These are phyloP conservation scores for Brienomyrus brachyistius DNA, from an alignment of 2,113 vertebrate genomes.

Conservation along the genomic window DNA sequence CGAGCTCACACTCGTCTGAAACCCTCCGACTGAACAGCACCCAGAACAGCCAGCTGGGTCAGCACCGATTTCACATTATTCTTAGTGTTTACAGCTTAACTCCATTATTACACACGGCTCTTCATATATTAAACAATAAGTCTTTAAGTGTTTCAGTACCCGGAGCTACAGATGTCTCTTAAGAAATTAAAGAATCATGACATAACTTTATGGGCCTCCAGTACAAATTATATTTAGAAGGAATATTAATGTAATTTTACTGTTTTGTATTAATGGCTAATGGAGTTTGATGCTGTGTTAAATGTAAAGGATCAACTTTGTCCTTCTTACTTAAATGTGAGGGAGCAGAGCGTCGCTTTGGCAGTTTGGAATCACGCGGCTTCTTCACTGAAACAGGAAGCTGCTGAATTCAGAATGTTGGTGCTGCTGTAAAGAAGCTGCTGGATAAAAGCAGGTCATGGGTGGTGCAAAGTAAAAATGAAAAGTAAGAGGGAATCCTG, in stretches of 20 bases:
- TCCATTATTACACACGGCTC: background rate
- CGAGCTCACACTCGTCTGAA: background rate
- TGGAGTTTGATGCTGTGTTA: background rate
- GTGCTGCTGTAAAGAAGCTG: background rate
- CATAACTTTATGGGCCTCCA: background rate
- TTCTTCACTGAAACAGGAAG: background rate
- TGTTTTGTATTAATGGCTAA: background rate
- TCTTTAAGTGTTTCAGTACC: background rate
- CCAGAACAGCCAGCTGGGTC: background rate
- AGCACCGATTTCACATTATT: background rate
- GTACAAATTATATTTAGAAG: background rate
- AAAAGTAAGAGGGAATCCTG: background rate
- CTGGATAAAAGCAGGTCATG: background rate
- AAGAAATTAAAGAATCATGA: background rate
- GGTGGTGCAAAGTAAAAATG: background rate
- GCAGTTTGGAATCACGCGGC: background rate
- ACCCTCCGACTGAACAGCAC: background rate
- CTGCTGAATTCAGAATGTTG: background rate
- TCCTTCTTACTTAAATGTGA: background rate
- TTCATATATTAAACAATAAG: background rate
- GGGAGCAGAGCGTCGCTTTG: background rate
- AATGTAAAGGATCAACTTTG: background rate
- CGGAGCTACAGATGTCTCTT: background rate
- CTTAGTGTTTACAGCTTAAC: background rate
- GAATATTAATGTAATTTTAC: background rate